Conservation (phyloP, 2,888 invertebrate species). For the Beris chalybata region DNA sequence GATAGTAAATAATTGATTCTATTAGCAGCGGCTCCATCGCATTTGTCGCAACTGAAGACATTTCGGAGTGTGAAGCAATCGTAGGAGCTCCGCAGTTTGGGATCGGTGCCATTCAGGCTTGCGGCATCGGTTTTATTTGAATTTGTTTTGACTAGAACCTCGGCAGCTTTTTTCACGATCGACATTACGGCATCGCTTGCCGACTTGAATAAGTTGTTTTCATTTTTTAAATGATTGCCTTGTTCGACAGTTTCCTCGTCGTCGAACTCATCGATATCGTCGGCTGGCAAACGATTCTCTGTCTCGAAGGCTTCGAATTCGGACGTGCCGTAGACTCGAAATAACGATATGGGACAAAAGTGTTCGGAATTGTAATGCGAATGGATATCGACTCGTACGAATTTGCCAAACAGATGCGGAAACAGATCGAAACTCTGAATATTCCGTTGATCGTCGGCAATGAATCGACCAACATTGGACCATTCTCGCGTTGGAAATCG, state of each 20-base stretch:
- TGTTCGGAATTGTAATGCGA: slow-evolving; percentile 97
- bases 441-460: slow-evolving; percentile 82
- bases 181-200: slow-evolving; percentile 90
- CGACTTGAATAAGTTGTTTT: slow-evolving; percentile 78
- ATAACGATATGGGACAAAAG: slow-evolving; percentile 95
- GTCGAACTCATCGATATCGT: slow-evolving; percentile 69
- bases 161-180: slow-evolving; percentile 89
- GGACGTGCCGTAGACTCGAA: slow-evolving; percentile 90
- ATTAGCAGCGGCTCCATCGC: slow-evolving; percentile 70
- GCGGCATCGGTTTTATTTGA: slow-evolving; percentile 60
- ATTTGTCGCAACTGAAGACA: slow-evolving; percentile 73
- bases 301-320: slow-evolving; percentile 88
- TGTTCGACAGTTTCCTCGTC: slow-evolving; percentile 63
- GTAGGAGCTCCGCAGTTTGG: slow-evolving; percentile 45
- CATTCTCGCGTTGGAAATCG: slow-evolving; percentile 91
- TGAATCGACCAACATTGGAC: slow-evolving; percentile 84
- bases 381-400: slow-evolving; percentile 86
- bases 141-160: slow-evolving; percentile 75
- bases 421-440: slow-evolving; percentile 83
- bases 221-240: slow-evolving; percentile 52
- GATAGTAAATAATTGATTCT: slow-evolving; percentile 74
- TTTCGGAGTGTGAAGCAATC: slow-evolving; percentile 74
- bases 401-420: slow-evolving; percentile 84
- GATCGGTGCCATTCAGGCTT: slow-evolving; percentile 40
- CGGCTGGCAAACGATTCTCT: slow-evolving; percentile 70